Evolutionary conservation across 2,888 invertebrate species (phyloP).

Genomic region (Leucozona laternaria): DNA sequence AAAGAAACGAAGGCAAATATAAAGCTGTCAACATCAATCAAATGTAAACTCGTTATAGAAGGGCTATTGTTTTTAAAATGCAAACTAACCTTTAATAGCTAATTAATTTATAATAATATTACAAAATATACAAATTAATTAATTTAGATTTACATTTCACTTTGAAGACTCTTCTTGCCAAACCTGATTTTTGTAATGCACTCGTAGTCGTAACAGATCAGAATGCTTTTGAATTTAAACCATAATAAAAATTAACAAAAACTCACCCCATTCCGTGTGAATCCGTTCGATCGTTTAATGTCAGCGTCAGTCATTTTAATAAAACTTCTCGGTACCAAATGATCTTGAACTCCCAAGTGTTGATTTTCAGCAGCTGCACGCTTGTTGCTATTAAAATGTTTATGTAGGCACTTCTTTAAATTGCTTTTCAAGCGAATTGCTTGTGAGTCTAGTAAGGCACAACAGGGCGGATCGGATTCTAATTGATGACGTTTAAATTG

Average conservation of each 20-base stretch:
- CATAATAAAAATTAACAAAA: background rate
- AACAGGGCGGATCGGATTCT: constrained; percentile 12
- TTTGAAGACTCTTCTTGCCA: background rate
- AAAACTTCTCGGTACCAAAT: constrained; percentile 4
- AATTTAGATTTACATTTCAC: background rate
- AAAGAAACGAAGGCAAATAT: background rate
- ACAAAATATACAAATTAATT: background rate
- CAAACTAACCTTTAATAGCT: background rate
- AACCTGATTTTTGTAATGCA: too few species aligned
- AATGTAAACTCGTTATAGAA: background rate
- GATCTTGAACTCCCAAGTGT: constrained; percentile 3
- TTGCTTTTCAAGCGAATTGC: constrained; percentile 61
- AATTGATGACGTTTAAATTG: background rate
- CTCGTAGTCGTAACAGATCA: too few species aligned
- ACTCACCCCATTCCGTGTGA: constrained; percentile 69
- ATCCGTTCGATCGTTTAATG: constrained; percentile 67
- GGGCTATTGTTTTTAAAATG: background rate
- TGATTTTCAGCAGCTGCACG: constrained; percentile 3
- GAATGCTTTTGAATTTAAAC: too few species aligned
- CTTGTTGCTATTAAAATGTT: constrained; percentile 48
- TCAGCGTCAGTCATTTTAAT: constrained; percentile 63
- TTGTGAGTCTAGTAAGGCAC: constrained; percentile 57
- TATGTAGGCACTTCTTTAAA: constrained; percentile 65
- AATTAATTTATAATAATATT: background rate
- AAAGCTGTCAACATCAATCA: constrained; percentile 12